Conservation (phyloP, 2,113 vertebrate genomes). For the Barnardius zonarius region DNA sequence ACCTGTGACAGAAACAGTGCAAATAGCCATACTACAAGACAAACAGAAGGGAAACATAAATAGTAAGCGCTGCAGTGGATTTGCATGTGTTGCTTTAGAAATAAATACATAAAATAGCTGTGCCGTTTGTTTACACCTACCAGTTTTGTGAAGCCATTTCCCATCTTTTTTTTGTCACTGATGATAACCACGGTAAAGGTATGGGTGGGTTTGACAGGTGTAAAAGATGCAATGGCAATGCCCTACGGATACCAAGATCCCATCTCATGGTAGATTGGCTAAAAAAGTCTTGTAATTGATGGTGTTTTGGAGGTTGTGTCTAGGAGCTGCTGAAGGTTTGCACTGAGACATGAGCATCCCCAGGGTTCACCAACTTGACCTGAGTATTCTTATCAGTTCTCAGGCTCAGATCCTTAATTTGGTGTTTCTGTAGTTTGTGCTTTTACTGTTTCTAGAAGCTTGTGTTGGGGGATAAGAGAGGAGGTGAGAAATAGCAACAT, state of each 20-base stretch:
- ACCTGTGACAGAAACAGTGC: not conserved
- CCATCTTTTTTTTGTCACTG: not conserved
- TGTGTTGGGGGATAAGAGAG: not conserved
- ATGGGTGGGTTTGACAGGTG: too few species aligned
- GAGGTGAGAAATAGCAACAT: not conserved
- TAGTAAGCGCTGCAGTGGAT: not conserved
- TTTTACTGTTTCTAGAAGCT: not conserved
- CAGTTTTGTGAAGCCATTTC: not conserved
- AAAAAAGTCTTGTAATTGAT: not conserved
- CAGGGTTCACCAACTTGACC: not conserved
- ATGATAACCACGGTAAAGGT: not conserved
- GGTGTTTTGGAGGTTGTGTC: not conserved
- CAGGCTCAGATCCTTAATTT: not conserved
- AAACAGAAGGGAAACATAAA: not conserved
- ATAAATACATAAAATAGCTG: not conserved
- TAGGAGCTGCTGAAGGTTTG: not conserved
- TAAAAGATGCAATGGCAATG: not conserved
- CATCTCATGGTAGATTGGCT: fast-evolving
- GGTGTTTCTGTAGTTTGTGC: not conserved
- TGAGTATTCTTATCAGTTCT: not conserved
- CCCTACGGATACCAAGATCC: not conserved
- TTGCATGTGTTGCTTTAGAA: not conserved
- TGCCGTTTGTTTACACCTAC: not conserved
- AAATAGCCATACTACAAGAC: not conserved
- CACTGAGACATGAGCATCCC: not conserved